Base-by-base conservation (phyloP, 2,797 vertebrate genomes). In the Gymnothorax reevesii region DNA sequence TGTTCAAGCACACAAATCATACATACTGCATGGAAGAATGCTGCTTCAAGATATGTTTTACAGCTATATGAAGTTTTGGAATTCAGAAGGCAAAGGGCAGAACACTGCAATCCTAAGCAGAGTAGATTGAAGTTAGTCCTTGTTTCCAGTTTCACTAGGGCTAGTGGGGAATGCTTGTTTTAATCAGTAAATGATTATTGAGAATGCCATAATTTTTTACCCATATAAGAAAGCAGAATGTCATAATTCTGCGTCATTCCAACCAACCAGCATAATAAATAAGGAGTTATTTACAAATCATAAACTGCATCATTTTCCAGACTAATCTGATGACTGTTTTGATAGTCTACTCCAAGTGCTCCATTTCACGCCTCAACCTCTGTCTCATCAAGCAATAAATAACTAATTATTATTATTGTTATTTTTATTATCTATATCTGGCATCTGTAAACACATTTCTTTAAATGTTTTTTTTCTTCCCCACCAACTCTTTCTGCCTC, bases 261-360 rank as follows among this genome's bases (percentile, higher is more conserved):
- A 92, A 94, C 93, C 94, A 92, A 94, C 91, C 93, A 92, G 94
- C 90, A 93, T 93, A 96, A 95, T 97, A 97, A 96, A 96, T 96
- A 96, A 96, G 95, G 88, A 90, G 55, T 90, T 96, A 97, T 97
- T 95, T 97, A 96, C 95, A 97, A 94, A 93, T 93, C 94, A 93
- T 91, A 90, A 86, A 94, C 94, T 95, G 80, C 55, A 87, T 49
- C 77, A 66, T 83, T 75, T 83, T 83, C 83, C 69, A 83, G 69
- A 87, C 88, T 90, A 83, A 69, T 93, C 83, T 87, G 73, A 92
- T 93, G 94, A 94, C 93, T 94, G 80, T 89, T 92, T 92, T 87
- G 94, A 94, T 93, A 94, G 94, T 95, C 91, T 92, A 91, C 91
- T 17, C 85, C 92, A 90, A 87, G 90, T 91, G 87, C 91, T 89